Evolutionary conservation across 2,113 vertebrate genomes (phyloP), one percentile per base, ranked within the genome.

Genomic region (Chrysochloris asiatica): DNA sequence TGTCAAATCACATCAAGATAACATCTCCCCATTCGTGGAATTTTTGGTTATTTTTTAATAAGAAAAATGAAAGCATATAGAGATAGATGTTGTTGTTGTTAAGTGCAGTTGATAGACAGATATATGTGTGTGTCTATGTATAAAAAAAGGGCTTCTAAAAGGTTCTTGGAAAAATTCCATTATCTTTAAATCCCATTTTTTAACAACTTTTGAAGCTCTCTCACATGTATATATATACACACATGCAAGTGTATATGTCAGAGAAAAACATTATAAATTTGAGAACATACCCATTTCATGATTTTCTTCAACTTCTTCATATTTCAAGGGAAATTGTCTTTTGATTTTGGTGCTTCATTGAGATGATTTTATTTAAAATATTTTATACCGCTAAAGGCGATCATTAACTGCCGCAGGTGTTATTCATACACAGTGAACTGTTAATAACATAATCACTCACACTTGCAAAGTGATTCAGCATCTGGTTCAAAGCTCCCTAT

Each of bases 61-160:
- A 83, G 78, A 90, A 95, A 95, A 65, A 95, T 93, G 61, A 92
- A 95, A 96, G 88, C 56, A n/a, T n/a, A n/a, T n/a, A n/a, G n/a
- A n/a, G n/a, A n/a, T n/a, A n/a, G n/a, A n/a, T n/a, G n/a, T n/a
- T n/a, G n/a, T n/a, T n/a, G n/a, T n/a, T n/a, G n/a, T n/a, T n/a
- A n/a, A n/a, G n/a, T n/a, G n/a, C n/a, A n/a, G n/a, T n/a, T n/a
- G n/a, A n/a, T n/a, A n/a, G n/a, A n/a, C n/a, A n/a, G n/a, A n/a
- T n/a, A n/a, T n/a, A n/a, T n/a, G n/a, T n/a, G n/a, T n/a, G n/a
- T n/a, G n/a, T n/a, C n/a, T n/a, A n/a, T n/a, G n/a, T n/a, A n/a
- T n/a, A n/a, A n/a, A n/a, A n/a, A n/a, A n/a, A n/a, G n/a, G n/a
- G n/a, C n/a, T n/a, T n/a, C n/a, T n/a, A n/a, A n/a, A n/a, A n/a